A percentile compares a stretch with the other conserved stretches of the same genome.
Evolutionary conservation across 2,113 vertebrate genomes (phyloP).

Genomic region (Dasyprocta punctata): DNA sequence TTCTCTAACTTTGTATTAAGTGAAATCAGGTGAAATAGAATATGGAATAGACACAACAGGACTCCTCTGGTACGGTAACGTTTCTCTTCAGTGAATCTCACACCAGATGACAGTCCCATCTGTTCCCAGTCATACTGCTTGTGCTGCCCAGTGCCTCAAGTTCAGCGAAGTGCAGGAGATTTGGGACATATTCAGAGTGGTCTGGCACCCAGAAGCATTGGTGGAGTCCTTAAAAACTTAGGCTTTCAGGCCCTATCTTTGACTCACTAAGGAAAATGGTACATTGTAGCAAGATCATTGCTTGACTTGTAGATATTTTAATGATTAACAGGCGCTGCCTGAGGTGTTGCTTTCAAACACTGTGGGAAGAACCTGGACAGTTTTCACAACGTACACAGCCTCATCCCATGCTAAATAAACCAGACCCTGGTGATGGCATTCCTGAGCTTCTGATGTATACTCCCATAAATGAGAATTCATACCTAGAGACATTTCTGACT

Average conservation of each 20-base stretch:
- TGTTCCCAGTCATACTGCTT: not conserved
- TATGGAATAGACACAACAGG: too few species aligned
- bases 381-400: not conserved
- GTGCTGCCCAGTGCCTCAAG: not conserved
- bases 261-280: not conserved
- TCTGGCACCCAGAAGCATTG: not conserved
- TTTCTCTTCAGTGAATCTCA: not conserved
- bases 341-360: not conserved
- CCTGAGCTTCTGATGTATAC: not conserved
- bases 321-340: not conserved
- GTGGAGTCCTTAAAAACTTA: not conserved
- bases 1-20: not conserved
- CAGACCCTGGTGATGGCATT: not conserved
- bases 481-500: not conserved
- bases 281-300: not conserved
- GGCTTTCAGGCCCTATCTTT: not conserved
- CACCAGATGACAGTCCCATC: not conserved
- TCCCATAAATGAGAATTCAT: not conserved
- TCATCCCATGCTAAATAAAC: not conserved
- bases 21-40: not conserved
- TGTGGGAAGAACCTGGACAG: not conserved
- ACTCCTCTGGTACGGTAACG: not conserved
- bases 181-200: not conserved
- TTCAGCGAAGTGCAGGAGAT: not conserved
- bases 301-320: not conserved